Conservation (phyloP, 2,113 vertebrate genomes). For the Ifrita kowaldi region DNA sequence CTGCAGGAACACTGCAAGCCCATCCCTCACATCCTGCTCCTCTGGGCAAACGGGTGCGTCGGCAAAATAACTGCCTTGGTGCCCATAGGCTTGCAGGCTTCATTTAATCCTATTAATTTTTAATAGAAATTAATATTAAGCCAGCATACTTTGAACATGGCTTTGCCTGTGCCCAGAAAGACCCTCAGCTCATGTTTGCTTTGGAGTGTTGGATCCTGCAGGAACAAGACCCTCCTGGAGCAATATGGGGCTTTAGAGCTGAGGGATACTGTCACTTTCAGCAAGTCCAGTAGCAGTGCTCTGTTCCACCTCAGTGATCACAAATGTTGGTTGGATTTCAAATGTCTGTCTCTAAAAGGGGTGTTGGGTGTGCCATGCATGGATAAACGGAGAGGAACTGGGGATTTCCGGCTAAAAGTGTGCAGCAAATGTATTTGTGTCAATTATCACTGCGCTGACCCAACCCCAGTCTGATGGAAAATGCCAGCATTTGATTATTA, state of each 20-base stretch:
- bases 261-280: not conserved
- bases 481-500: not conserved
- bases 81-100: not conserved
- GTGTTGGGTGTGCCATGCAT: conserved; percentile 39
- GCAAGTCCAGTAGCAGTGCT: not conserved
- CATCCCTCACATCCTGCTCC: not conserved
- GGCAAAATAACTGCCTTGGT: not conserved
- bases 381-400: conserved; percentile 15
- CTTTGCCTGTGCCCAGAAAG: not conserved
- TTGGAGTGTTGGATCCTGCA: not conserved
- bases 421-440: conserved; percentile 70
- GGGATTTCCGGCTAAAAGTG: conserved; percentile 28
- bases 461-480: conserved; percentile 5
- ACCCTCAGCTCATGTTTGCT: not conserved
- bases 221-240: not conserved
- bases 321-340: conserved; percentile 1
- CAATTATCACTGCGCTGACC: conserved; percentile 59
- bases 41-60: accelerated
- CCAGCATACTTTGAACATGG: not conserved
- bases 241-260: not conserved
- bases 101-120: conserved; percentile 48
- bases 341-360: conserved; percentile 1
- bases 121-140: conserved; percentile 31
- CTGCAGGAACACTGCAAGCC: not conserved
- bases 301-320: not conserved